Evolutionary conservation across 2,797 vertebrate genomes (phyloP), one percentile per base, ranked within the genome.

Genomic region (Pagetopsis macropterus): DNA sequence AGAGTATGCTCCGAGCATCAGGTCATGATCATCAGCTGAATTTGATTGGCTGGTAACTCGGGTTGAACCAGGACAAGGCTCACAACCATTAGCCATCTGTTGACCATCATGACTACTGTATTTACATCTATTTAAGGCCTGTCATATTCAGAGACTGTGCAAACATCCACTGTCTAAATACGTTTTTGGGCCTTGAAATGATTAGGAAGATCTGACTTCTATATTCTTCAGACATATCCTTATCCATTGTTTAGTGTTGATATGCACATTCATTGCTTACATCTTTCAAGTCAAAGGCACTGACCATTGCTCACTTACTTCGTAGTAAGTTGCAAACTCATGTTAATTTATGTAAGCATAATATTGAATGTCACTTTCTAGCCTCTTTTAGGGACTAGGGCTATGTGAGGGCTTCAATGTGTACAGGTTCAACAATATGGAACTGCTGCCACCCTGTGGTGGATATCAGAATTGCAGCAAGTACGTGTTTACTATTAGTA

Each of bases 371-470:
- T 52, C 13, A 21, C 40, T 12, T 57, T 7, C 33, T 37, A 21
- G 45, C 70, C 8, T 40, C 10, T 58, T n/a, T 41, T 31, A 10
- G 21, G 14, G 44, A 40, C 12, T 41, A 43, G 23, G 7, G n/a
- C 6, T 44, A 2, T 17, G 15, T 16, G 56, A 48, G 59, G 8
- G 45, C 19, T 16, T 45, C 44, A 14, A 37, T 16, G n/a, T 14
- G 14, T 48, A 1, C 6, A 17, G 8, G 5, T 15, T 17, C 4
- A n/a, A 43, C 9, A 3, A n/a, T 19, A 7, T 31, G 65, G 33
- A 1, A 72, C 45, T 91, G 54, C 75, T 82, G 62, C 81, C 82
- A 74, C 63, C 85, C n/a, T 43, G 64, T 86, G 86, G 65, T 67
- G 0, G 4, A n/a, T 54, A 2, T 15, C 19, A 71, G 63, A 15